Evolutionary conservation across 2,888 invertebrate genomes (phyloP).

Genomic region (Leptopilina drosophilae): DNA sequence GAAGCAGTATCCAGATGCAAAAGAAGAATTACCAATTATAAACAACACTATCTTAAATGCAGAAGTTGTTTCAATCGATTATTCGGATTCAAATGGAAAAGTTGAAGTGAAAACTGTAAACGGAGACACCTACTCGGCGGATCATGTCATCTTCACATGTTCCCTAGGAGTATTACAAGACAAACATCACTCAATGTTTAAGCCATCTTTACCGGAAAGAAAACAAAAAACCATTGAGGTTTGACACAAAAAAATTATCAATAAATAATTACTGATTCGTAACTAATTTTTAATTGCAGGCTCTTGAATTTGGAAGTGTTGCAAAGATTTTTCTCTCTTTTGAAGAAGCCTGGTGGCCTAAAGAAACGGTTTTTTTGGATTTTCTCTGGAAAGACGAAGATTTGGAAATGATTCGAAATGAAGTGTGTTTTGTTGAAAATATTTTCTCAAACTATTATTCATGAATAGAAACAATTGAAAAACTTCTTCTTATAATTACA

Average conservation of each 20-base stretch:
- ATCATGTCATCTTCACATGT: conserved; percentile 83
- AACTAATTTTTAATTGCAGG: conserved; percentile 67
- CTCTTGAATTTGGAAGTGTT: conserved; percentile 82
- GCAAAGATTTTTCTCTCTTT: conserved; percentile 84
- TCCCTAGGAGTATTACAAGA: conserved; percentile 85
- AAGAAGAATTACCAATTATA: conserved; percentile 49
- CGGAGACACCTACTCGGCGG: conserved; percentile 79
- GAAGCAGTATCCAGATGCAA: conserved; percentile 69
- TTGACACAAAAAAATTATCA: background rate
- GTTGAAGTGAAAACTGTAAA: conserved; percentile 70
- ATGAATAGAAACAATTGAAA: background rate
- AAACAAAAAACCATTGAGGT: conserved; percentile 80
- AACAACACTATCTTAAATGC: conserved; percentile 65
- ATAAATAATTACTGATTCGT: background rate
- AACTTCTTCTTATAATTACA: conserved; percentile 44
- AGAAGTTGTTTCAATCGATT: conserved; percentile 66
- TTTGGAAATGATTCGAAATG: conserved; percentile 50
- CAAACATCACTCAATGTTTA: conserved; percentile 78
- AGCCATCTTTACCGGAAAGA: conserved; percentile 78
- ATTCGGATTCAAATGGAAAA: conserved; percentile 53
- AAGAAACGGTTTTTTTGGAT: conserved; percentile 70
- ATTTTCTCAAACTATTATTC: background rate
- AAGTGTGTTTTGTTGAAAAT: conserved; percentile 50
- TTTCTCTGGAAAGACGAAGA: conserved; percentile 81
- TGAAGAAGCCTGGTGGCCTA: conserved; percentile 81